Conservation (phyloP, 2,888 invertebrate species). For the Loripinus fragilis region DNA sequence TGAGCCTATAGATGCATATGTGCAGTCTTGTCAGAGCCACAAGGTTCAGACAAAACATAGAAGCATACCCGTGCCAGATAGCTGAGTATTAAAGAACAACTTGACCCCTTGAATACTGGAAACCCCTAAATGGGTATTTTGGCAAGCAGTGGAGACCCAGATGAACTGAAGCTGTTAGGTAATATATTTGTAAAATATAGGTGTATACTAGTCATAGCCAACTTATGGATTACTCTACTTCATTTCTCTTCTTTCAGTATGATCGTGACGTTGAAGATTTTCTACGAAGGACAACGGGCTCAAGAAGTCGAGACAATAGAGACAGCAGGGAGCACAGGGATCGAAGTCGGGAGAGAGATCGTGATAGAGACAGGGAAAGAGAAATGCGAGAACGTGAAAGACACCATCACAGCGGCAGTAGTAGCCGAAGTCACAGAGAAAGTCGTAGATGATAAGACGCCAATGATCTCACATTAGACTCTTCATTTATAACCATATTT, state of each 20-base stretch:
- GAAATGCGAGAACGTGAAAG: conserved; percentile 48
- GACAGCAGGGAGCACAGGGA: conserved; percentile 62
- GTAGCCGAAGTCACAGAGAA: conserved; percentile 14
- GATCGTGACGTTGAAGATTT: conserved; percentile 95
- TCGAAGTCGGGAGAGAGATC: conserved; percentile 66
- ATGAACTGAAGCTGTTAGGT: too few species aligned
- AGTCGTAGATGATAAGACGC: conserved; percentile 12
- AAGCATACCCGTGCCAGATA: too few species aligned
- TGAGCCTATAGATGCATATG: too few species aligned
- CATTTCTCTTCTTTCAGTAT: conserved; percentile 85
- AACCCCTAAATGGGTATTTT: too few species aligned
- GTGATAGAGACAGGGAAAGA: conserved; percentile 60
- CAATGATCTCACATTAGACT: background rate
- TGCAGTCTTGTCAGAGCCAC: too few species aligned
- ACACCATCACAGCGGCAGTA: background rate
- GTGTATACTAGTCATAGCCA: too few species aligned
- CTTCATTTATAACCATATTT: background rate
- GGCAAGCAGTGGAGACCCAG: too few species aligned
- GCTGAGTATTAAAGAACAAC: too few species aligned
- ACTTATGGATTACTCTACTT: too few species aligned
- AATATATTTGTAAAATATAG: too few species aligned
- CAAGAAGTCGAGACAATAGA: conserved; percentile 39
- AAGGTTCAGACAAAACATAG: too few species aligned
- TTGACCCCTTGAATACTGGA: too few species aligned
- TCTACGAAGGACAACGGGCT: conserved; percentile 88